Evolutionary conservation across 2,888 invertebrate species (phyloP).

Genomic region (Ophion costatus): DNA sequence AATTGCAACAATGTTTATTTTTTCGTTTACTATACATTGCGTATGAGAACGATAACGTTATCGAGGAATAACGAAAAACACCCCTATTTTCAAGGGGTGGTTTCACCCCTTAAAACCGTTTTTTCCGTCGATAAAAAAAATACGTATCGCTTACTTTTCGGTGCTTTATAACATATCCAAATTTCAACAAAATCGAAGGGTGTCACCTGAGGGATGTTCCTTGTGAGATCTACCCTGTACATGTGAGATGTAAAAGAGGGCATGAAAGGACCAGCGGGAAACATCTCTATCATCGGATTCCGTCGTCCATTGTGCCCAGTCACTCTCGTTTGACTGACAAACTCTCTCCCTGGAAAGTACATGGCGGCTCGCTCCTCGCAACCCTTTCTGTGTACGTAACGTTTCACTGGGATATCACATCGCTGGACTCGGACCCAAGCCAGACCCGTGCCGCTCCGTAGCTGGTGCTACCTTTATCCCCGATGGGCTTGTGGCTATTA

Average conservation of each 20-base stretch:
- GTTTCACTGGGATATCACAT: conserved; percentile 55
- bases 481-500: conserved; percentile 57
- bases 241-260: conserved; percentile 17
- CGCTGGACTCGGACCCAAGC: conserved; percentile 20
- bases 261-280: conserved; percentile 40
- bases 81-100: too few species aligned
- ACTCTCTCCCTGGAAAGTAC: conserved; percentile 55
- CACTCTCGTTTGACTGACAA: conserved; percentile 71
- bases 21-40: too few species aligned
- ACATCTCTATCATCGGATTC: conserved; percentile 56
- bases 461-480: conserved; percentile 58
- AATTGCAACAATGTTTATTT: too few species aligned
- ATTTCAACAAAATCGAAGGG: too few species aligned
- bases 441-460: conserved; percentile 40
- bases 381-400: conserved; percentile 10
- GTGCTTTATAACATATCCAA: too few species aligned
- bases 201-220: too few species aligned
- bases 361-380: conserved; percentile 21
- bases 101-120: too few species aligned
- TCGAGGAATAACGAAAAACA: too few species aligned
- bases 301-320: conserved; percentile 62
- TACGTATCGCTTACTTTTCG: too few species aligned
- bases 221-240: conserved; percentile 19
- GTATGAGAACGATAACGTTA: too few species aligned
- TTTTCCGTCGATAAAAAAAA: too few species aligned